phyloP scores from a whole-genome alignment of 2,888 invertebrate genomes.

The Dicyrtomina minuta region DNA sequence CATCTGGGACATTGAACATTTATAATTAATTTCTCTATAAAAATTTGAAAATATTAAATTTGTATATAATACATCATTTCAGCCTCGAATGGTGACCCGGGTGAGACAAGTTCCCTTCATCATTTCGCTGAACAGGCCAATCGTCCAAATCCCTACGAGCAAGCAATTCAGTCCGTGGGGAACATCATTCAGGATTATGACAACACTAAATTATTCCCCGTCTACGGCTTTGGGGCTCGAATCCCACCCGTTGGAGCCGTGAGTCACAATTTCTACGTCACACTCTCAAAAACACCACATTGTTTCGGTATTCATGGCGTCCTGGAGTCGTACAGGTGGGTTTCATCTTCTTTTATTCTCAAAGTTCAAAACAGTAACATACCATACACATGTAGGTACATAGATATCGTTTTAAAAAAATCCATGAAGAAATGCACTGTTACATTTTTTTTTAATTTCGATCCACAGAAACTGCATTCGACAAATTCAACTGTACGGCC shows the following conservation, averaged over 20 bases:
- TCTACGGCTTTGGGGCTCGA: constrained; percentile 59
- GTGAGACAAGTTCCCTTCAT: constrained; percentile 50
- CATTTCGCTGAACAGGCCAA: constrained; percentile 46
- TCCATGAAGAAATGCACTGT: neutral
- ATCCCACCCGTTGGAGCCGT: constrained; percentile 59
- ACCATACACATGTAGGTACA: neutral
- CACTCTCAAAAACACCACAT: constrained; percentile 57
- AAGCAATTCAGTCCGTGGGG: constrained; percentile 57
- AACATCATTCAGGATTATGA: constrained; percentile 60
- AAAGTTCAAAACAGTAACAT: neutral
- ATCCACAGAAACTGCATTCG: constrained; percentile 51
- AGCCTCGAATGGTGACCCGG: constrained; percentile 53
- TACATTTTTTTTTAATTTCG: neutral
- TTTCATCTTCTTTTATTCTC: neutral
- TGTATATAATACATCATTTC: neutral
- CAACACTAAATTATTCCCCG: constrained; percentile 60
- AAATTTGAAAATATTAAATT: too few relatives aligned
- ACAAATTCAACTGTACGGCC: constrained; percentile 60
- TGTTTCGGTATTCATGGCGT: constrained; percentile 58
- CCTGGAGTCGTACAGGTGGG: constrained; percentile 58
- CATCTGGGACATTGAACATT: too few relatives aligned
- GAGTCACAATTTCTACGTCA: constrained; percentile 59
- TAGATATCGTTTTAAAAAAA: neutral
- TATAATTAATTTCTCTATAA: too few relatives aligned
- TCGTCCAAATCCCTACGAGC: constrained; percentile 57